Evolutionary conservation across 1,140 invertebrate species (phyloP).

Genomic region (Drosophila lowei): DNA sequence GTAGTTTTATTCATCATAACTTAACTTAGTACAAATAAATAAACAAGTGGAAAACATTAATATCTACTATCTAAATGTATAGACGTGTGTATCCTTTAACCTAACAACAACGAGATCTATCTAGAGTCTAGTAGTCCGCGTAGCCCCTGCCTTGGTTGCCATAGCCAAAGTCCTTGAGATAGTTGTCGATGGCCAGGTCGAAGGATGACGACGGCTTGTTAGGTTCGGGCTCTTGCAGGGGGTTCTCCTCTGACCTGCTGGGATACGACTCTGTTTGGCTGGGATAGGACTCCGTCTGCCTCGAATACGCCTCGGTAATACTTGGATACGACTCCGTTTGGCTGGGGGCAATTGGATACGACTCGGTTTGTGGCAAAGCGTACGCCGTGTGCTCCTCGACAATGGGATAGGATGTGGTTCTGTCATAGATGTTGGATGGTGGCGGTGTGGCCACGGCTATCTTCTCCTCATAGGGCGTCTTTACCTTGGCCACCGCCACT

Average conservation of each 20-base stretch:
- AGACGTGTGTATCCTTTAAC: slow-evolving; percentile 22
- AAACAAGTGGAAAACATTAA: slow-evolving; percentile 16
- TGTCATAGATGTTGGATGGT: slow-evolving; percentile 45
- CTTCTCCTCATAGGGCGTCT: slow-evolving; percentile 63
- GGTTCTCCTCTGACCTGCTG: slow-evolving; percentile 30
- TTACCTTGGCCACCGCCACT: slow-evolving; percentile 53
- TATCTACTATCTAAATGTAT: neutral
- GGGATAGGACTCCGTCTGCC: slow-evolving; percentile 10
- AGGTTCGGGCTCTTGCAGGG: slow-evolving; percentile 46
- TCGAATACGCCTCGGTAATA: slow-evolving; percentile 23
- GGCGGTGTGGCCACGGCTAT: slow-evolving; percentile 53
- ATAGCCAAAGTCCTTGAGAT: slow-evolving; percentile 72
- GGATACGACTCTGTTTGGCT: slow-evolving; percentile 35
- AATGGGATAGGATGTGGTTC: slow-evolving; percentile 60
- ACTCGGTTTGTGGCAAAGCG: slow-evolving; percentile 40
- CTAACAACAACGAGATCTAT: slow-evolving; percentile 50
- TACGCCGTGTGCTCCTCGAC: slow-evolving; percentile 50
- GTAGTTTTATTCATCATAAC: slow-evolving; percentile 28
- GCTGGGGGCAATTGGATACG: slow-evolving; percentile 35
- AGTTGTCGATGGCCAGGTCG: slow-evolving; percentile 69
- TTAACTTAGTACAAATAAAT: slow-evolving; percentile 20
- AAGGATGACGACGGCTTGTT: slow-evolving; percentile 57
- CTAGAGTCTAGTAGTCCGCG: slow-evolving; percentile 48
- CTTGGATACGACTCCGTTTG: slow-evolving; percentile 40
- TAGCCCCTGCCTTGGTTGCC: slow-evolving; percentile 64